Evolutionary conservation across 2,888 invertebrate genomes (phyloP).

Genomic region (Buathra laborator): DNA sequence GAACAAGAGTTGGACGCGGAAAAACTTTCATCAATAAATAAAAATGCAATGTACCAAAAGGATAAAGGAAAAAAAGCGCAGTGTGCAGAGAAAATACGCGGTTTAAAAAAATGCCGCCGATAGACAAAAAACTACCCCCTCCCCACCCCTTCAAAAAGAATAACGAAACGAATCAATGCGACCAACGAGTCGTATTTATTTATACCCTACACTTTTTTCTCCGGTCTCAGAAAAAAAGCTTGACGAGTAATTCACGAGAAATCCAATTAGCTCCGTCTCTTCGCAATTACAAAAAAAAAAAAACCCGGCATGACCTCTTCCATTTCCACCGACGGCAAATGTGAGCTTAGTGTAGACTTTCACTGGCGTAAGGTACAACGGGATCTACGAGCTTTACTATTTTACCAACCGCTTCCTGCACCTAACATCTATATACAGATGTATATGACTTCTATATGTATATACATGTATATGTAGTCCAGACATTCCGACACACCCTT

Average conservation of each 20-base stretch:
- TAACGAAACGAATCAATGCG: not conserved
- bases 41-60: not conserved
- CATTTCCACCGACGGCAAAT: conserved; percentile 34
- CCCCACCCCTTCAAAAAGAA: not conserved
- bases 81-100: too few species aligned
- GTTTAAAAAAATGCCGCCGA: not conserved
- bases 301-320: not conserved
- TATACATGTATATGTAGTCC: not conserved
- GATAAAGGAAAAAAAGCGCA: not conserved
- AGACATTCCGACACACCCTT: not conserved
- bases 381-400: conserved; percentile 54
- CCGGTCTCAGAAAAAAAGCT: not conserved
- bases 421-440: not conserved
- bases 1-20: too few species aligned
- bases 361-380: conserved; percentile 38
- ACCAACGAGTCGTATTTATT: not conserved
- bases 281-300: conserved; percentile 22
- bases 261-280: conserved; percentile 51
- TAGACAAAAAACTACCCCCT: too few species aligned
- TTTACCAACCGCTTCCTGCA: conserved; percentile 38
- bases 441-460: too few species aligned
- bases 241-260: conserved; percentile 18
- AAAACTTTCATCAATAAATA: too few species aligned
- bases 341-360: conserved; percentile 53
- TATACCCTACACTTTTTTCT: not conserved